phyloP scores from a whole-genome alignment of 2,113 vertebrate genomes.

The Rhombomys opimus region DNA sequence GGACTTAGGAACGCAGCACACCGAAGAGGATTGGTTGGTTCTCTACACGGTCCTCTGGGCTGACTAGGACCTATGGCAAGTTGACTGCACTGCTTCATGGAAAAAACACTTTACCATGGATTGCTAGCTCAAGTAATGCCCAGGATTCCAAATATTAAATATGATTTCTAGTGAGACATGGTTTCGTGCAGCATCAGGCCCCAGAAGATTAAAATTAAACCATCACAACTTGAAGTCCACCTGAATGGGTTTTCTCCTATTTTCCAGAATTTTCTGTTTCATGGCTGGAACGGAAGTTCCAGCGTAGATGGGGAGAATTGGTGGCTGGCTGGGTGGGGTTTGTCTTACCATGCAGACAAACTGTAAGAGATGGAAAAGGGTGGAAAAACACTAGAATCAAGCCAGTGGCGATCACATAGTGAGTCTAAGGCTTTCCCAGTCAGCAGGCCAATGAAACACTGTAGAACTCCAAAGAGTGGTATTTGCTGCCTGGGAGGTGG shows the following conservation, averaged over 20 bases:
- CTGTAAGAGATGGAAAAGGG: background rate
- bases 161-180: background rate
- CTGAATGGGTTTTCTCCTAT: background rate
- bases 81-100: background rate
- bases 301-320: background rate
- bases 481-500: background rate
- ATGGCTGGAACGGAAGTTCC: background rate
- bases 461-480: background rate
- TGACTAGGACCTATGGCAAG: background rate
- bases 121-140: background rate
- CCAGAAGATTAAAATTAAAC: background rate
- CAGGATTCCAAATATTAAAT: background rate
- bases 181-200: background rate
- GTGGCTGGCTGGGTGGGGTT: background rate
- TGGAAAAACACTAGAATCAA: background rate
- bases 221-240: background rate
- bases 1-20: background rate
- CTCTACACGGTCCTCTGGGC: background rate
- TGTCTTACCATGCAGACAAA: background rate
- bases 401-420: background rate
- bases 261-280: slow-evolving; percentile 26
- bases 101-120: background rate
- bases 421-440: background rate
- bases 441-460: background rate
- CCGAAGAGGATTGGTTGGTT: too few species aligned